A percentile compares a stretch with the other conserved stretches of the same genome.
phyloP scores from a whole-genome alignment of 2,113 vertebrate genomes.

The Corvus moneduloides region DNA sequence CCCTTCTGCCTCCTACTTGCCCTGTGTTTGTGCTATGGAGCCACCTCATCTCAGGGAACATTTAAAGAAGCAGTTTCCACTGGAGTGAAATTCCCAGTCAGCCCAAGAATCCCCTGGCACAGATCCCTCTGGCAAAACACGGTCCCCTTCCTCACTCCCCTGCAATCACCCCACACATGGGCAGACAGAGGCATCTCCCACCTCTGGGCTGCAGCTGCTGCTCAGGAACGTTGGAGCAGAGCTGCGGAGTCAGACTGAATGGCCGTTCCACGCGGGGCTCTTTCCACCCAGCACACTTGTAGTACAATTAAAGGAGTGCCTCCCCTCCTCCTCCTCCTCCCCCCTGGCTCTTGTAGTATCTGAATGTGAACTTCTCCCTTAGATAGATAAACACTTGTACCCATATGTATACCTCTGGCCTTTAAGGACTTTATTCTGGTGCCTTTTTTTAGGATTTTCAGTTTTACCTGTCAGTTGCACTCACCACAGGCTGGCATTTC shows the following conservation, averaged over 20 bases:
- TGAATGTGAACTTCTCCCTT: neutral
- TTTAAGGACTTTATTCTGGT: neutral
- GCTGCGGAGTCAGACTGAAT: neutral
- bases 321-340: neutral
- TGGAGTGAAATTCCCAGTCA: neutral
- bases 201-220: neutral
- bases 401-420: neutral
- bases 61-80: neutral
- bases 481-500: neutral
- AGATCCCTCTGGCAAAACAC: neutral
- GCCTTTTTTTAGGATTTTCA: neutral
- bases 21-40: slow-evolving; percentile 3
- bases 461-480: slow-evolving; percentile 16
- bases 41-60: neutral
- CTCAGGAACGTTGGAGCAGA: neutral
- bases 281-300: neutral
- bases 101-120: neutral
- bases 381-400: neutral
- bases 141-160: neutral
- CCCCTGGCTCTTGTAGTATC: neutral
- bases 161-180: neutral
- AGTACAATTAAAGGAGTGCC: slow-evolving; percentile 22
- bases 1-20: slow-evolving; percentile 4
- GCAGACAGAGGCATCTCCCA: neutral
- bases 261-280: neutral